Base-by-base conservation (phyloP, 1,140 invertebrate genomes). In the Euborellia annulipes region DNA sequence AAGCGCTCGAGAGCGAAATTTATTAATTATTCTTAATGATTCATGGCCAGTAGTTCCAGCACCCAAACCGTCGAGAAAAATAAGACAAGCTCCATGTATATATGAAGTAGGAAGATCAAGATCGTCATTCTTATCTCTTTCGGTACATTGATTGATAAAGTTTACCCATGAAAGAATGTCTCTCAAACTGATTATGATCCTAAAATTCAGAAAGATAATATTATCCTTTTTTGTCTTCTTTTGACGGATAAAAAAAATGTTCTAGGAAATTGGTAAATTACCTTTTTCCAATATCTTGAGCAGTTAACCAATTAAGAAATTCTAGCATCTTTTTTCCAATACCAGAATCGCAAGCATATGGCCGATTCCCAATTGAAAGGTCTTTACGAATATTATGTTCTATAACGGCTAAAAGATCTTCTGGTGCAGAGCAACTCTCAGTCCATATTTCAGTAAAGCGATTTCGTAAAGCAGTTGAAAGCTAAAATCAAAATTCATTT, bases 391-490 rank as follows among this genome's bases (percentile, higher is more conserved):
- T 6, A 66, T 90, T 93, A 55, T 86, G 82, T 54, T 83, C 75
- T 49, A 94, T 76, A 39, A 92, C 87, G 8, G 62, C 55, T 3
- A 79, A 61, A 16, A 96, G 67, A 65, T 97, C 92, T 11, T 73
- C 63, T 39, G 66, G 61, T 19, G 75, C 63, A 9, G 67, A 70
- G 21, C 78, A 77, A 49, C 70, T 71, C 21, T 86, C 82, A 56
- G 94, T 98, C 96, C 96, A 99, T 57, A 99, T 93, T 70, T 99
- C 96, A 0, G 95, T 98, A 54, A 99, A 95, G 43, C 96, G 75
- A 69, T 99, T 99, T 44, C 95, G 73, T 3, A 99, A 63, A 0
- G 96, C 95, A 8, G 94, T 94, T 0, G 96, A 99, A 8, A 99
- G 66, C 72, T 77, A 46, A 17, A 58, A 56, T 13, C 43, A 36